Evolutionary conservation across 2,113 vertebrate species (phyloP).

Genomic region (Colius striatus): DNA sequence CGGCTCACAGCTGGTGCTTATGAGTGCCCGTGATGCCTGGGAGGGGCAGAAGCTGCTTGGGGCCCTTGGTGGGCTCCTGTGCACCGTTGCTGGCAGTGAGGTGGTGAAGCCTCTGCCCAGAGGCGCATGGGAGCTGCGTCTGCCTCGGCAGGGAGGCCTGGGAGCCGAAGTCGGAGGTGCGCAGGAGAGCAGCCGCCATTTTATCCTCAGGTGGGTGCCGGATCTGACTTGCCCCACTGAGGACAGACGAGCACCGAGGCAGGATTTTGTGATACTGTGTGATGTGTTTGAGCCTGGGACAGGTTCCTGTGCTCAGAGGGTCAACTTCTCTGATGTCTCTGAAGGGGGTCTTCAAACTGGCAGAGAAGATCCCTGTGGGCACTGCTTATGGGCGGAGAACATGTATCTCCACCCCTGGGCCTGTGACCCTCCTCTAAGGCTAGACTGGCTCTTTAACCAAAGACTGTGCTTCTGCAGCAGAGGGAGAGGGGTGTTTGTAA

Average conservation of each 20-base stretch:
- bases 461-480: not conserved
- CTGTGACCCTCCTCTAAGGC: not conserved
- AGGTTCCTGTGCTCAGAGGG: not conserved
- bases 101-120: not conserved
- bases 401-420: not conserved
- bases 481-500: not conserved
- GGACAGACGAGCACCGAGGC: not conserved
- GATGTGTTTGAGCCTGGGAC: not conserved
- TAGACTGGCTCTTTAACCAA: not conserved
- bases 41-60: not conserved
- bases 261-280: fast-evolving
- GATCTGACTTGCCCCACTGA: not conserved
- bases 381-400: not conserved
- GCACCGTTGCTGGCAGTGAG: too few species aligned
- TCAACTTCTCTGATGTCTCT: not conserved
- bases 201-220: fast-evolving
- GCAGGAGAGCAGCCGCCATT: fast-evolving
- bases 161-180: fast-evolving
- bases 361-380: not conserved
- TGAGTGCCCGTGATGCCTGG: not conserved
- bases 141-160: fast-evolving
- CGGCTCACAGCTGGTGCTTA: fast-evolving
- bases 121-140: fast-evolving
- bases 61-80: fast-evolving
- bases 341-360: not conserved